A percentile compares a stretch with the other conserved stretches of the same genome.
phyloP scores from a whole-genome alignment of 2,113 vertebrate species.

The Ictidomys tridecemlineatus region DNA sequence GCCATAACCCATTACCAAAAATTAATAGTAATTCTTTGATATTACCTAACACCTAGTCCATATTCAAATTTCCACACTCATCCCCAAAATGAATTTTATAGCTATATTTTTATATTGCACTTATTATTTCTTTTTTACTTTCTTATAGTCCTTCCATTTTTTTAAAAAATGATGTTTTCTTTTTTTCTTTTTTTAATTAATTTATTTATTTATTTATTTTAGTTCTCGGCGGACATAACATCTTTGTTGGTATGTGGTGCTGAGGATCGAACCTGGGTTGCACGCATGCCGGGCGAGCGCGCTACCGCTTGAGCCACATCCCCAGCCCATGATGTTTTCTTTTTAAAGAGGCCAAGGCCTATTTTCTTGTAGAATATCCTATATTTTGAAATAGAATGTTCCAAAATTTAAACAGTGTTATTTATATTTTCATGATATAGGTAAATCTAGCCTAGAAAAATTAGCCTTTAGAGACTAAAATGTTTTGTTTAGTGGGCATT shows the following conservation, averaged over 20 bases:
- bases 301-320: no score
- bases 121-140: constrained; percentile 18
- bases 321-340: neutral
- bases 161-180: neutral
- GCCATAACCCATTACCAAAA: constrained; percentile 42
- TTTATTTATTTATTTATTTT: no score
- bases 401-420: constrained; percentile 25
- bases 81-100: constrained; percentile 18
- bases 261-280: no score
- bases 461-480: constrained; percentile 8
- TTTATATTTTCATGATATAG: constrained; percentile 59
- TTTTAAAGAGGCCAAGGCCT: constrained; percentile 40
- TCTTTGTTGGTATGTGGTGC: no score
- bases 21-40: constrained; percentile 49
- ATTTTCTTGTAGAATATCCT: constrained; percentile 51
- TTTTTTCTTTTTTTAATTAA: constrained; percentile 64
- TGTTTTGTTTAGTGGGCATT: constrained; percentile 33
- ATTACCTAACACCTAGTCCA: neutral
- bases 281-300: no score
- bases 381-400: constrained; percentile 53
- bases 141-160: neutral
- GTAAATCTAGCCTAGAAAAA: constrained; percentile 32
- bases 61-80: neutral
- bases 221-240: no score
- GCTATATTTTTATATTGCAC: constrained; percentile 25